Percentiles rank a stretch among this genome's conserved stretches.
Evolutionary conservation across 2,113 vertebrate genomes (phyloP).

Genomic region (Oreochromis tanganicae): DNA sequence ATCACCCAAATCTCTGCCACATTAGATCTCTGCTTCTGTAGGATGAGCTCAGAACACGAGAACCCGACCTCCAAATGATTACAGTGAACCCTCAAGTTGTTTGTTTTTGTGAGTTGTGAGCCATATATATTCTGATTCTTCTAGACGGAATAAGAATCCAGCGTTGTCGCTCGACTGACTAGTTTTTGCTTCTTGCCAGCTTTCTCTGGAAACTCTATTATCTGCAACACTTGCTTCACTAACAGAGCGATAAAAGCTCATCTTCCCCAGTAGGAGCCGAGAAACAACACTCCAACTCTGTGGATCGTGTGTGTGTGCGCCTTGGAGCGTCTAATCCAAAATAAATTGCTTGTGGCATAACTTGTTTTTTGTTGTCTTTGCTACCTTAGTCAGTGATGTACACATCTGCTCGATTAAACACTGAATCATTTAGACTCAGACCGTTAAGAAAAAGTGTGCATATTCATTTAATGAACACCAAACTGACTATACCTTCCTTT

Average conservation of each 20-base stretch:
- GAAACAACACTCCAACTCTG: neutral
- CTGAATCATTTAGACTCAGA: neutral
- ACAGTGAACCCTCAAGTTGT: neutral
- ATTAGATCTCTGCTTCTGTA: neutral
- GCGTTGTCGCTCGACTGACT: neutral
- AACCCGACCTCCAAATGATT: neutral
- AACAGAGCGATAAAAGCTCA: slow-evolving; percentile 29
- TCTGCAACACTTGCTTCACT: slow-evolving; percentile 26
- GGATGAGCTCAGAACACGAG: neutral
- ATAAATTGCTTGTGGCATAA: neutral
- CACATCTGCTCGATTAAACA: neutral
- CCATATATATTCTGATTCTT: slow-evolving; percentile 1
- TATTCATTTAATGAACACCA: neutral
- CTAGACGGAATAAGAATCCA: neutral
- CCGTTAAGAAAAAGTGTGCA: neutral
- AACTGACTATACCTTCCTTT: neutral
- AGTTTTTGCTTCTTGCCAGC: neutral
- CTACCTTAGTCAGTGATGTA: neutral
- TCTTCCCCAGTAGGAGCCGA: neutral
- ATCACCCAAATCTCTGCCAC: neutral
- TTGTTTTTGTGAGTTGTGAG: neutral
- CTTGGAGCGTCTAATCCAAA: neutral
- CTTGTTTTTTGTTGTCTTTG: neutral
- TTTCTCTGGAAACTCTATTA: slow-evolving; percentile 31
- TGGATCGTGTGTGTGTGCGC: neutral